Evolutionary conservation across 2,113 vertebrate species (phyloP).

Genomic region (Ochotona princeps): DNA sequence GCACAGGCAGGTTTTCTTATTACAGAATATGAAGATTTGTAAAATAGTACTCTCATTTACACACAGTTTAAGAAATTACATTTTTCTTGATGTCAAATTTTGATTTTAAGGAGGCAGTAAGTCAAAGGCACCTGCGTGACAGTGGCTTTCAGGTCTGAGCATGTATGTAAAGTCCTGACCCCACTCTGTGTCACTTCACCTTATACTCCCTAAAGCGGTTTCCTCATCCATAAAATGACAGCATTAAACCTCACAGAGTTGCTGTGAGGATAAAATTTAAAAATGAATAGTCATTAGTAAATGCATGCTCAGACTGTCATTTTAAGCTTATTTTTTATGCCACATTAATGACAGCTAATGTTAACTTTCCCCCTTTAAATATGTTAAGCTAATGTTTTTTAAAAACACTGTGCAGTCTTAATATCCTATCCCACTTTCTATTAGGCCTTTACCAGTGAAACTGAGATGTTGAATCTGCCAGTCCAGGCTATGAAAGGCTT

Average conservation of each 20-base stretch:
- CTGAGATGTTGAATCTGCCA: conserved; percentile 51
- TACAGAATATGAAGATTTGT: conserved; percentile 34
- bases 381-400: conserved; percentile 35
- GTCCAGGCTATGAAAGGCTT: conserved; percentile 68
- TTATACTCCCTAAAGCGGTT: conserved; percentile 38
- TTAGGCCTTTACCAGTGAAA: conserved; percentile 52
- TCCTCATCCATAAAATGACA: conserved; percentile 7
- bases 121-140: neutral
- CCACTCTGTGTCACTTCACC: conserved; percentile 24
- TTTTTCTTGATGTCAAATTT: conserved; percentile 47
- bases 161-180: neutral
- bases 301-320: neutral
- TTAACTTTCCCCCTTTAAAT: conserved; percentile 24
- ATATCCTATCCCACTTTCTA: conserved; percentile 43
- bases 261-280: conserved; percentile 36
- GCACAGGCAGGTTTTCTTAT: conserved; percentile 17
- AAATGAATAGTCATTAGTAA: conserved; percentile 31
- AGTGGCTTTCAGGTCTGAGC: neutral
- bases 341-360: neutral
- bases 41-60: conserved; percentile 10
- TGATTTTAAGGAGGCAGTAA: conserved; percentile 25
- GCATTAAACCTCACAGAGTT: conserved; percentile 15
- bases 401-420: conserved; percentile 53
- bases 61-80: conserved; percentile 48
- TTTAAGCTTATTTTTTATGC: neutral